A percentile compares a stretch with the other conserved stretches of the same genome.
Evolutionary conservation across 2,113 vertebrate species (phyloP).

Genomic region (Brachionichthys hirsutus): DNA sequence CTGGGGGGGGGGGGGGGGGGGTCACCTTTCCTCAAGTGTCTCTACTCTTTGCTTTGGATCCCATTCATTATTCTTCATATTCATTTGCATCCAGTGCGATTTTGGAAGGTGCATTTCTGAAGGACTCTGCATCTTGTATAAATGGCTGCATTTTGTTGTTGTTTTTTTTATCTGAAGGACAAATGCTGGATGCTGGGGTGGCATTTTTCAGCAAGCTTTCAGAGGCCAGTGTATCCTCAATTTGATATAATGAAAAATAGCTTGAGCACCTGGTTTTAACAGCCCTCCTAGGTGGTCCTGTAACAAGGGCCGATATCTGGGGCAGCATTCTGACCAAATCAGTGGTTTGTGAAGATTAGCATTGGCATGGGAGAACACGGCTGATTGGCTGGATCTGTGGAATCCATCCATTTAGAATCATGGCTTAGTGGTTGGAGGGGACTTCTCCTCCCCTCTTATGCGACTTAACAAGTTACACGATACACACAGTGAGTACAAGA

Average conservation of each 20-base stretch:
- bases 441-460: too few relatives aligned
- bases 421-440: too few relatives aligned
- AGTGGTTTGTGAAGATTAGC: too few relatives aligned
- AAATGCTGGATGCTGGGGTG: constrained; percentile 16
- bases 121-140: constrained; percentile 5
- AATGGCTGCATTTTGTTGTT: constrained; percentile 11
- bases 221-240: constrained; percentile 9
- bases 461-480: too few relatives aligned
- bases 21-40: constrained; percentile 9
- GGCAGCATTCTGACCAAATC: too few relatives aligned
- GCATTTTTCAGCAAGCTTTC: constrained; percentile 26
- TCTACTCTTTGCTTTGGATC: constrained; percentile 7
- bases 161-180: constrained; percentile 38
- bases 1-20: neutral
- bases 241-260: neutral
- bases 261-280: too few relatives aligned
- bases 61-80: constrained; percentile 7
- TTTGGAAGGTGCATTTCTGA: constrained; percentile 21
- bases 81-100: constrained; percentile 11
- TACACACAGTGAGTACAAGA: too few relatives aligned
- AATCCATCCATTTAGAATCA: too few relatives aligned
- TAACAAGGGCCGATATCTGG: too few relatives aligned
- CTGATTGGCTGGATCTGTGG: too few relatives aligned
- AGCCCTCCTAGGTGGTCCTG: too few relatives aligned
- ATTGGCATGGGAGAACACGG: too few relatives aligned